A percentile compares a stretch with the other conserved stretches of the same genome.
phyloP scores from a whole-genome alignment of 1,140 invertebrate species.

The Notospermus geniculatus region DNA sequence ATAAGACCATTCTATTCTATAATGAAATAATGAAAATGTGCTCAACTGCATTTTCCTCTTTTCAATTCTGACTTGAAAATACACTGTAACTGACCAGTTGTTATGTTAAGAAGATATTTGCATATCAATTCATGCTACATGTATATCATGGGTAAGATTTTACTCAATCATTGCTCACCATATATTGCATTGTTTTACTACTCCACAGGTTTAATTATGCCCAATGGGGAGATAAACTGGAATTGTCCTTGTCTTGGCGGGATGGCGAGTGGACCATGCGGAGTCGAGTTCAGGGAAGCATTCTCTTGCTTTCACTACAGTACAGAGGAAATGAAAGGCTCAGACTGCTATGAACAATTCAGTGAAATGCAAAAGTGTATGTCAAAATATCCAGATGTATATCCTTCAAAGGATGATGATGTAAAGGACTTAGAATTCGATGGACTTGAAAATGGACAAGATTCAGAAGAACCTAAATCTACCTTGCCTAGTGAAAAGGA shows the following conservation, averaged over 20 bases:
- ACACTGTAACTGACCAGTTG: too few relatives aligned
- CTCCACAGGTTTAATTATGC: constrained; percentile 73
- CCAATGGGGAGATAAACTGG: constrained; percentile 94
- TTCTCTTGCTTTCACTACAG: constrained; percentile 94
- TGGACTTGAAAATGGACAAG: not conserved
- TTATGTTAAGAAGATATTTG: too few relatives aligned
- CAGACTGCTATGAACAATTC: constrained; percentile 86
- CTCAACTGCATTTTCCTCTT: too few relatives aligned
- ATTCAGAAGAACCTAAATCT: not conserved
- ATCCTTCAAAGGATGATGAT: constrained; percentile 63
- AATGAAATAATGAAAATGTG: too few relatives aligned
- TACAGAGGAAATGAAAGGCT: constrained; percentile 71
- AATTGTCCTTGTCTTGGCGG: constrained; percentile 93
- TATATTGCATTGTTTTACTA: constrained; percentile 14
- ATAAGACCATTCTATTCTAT: too few relatives aligned
- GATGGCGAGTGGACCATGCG: constrained; percentile 93
- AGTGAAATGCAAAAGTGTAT: constrained; percentile 92
- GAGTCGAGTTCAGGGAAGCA: constrained; percentile 85
- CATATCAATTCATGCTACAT: too few relatives aligned
- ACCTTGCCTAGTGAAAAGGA: not conserved
- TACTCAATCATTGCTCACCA: too few relatives aligned
- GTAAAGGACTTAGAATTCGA: constrained; percentile 27
- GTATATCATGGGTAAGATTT: too few relatives aligned
- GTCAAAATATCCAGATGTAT: constrained; percentile 81
- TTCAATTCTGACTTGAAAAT: too few relatives aligned